A percentile compares a stretch with the other conserved stretches of the same genome.
Evolutionary conservation across 2,797 vertebrate species (phyloP).

Genomic region (Hypotaenidia philippensis): DNA sequence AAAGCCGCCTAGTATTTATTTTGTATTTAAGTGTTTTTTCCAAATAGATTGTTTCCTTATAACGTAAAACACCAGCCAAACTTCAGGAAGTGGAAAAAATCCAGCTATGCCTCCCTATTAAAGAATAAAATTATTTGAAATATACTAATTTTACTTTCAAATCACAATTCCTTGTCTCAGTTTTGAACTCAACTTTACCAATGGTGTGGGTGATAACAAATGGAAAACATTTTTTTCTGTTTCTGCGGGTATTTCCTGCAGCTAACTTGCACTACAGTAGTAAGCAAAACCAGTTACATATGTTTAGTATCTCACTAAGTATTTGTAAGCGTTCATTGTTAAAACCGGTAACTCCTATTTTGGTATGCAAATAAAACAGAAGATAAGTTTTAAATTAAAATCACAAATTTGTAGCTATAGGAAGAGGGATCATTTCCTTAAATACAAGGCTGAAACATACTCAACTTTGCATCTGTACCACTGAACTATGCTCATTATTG

Average conservation of each 20-base stretch:
- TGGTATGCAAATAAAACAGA: not conserved
- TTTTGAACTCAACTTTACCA: not conserved
- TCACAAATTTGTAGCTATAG: not conserved
- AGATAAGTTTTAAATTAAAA: not conserved
- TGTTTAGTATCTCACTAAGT: not conserved
- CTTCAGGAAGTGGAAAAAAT: fast-evolving
- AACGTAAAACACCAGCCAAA: not conserved
- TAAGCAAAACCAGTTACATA: not conserved
- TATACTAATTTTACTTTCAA: not conserved
- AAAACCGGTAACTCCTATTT: not conserved
- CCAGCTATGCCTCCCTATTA: not conserved
- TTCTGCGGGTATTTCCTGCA: not conserved
- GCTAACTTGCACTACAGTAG: not conserved
- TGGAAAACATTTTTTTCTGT: not conserved
- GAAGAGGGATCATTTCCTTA: not conserved
- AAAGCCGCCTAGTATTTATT: not conserved
- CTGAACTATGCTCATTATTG: not conserved
- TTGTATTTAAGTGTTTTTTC: not conserved
- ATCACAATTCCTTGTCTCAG: not conserved
- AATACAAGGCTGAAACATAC: not conserved
- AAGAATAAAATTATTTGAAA: not conserved
- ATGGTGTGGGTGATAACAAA: not conserved
- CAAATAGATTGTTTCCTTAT: too few relatives aligned
- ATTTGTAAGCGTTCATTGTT: not conserved
- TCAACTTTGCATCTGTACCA: fast-evolving